Conservation (phyloP, 2,797 vertebrate genomes). For the Bucorvus abyssinicus region DNA sequence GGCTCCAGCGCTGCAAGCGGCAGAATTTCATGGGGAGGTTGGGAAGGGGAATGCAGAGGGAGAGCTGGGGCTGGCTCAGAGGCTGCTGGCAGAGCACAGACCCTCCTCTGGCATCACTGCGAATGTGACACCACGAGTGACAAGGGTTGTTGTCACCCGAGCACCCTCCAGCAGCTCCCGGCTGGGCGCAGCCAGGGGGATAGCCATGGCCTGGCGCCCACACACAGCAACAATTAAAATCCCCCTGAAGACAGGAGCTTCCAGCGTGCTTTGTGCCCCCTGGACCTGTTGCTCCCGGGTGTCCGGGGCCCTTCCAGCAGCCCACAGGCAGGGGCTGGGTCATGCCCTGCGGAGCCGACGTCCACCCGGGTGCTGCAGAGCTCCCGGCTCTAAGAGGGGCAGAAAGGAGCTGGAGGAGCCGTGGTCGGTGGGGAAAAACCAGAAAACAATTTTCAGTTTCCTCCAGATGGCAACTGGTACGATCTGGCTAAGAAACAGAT, state of each 20-base stretch:
- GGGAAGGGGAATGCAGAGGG: background rate
- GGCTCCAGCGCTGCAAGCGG: background rate
- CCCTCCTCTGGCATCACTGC: background rate
- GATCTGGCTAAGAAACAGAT: background rate
- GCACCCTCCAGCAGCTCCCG: fast-evolving
- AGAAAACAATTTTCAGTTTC: constrained; percentile 7
- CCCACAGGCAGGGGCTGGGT: background rate
- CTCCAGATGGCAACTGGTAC: constrained; percentile 1
- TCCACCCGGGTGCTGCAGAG: background rate
- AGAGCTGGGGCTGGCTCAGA: background rate
- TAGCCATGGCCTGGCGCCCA: fast-evolving
- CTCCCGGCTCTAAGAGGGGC: fast-evolving
- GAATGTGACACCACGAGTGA: fast-evolving
- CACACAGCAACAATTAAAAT: background rate
- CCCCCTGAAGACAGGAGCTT: fast-evolving
- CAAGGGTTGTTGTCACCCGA: background rate
- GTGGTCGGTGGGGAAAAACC: background rate
- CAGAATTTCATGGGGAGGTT: fast-evolving
- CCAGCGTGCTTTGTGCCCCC: fast-evolving
- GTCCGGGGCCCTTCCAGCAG: background rate
- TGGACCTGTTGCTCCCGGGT: background rate
- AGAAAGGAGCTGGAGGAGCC: background rate
- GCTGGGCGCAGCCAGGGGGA: background rate
- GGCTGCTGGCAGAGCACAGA: background rate
- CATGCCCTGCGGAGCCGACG: fast-evolving